Conservation (phyloP, 2,888 invertebrate species). For the Heteromurus nitidus region DNA sequence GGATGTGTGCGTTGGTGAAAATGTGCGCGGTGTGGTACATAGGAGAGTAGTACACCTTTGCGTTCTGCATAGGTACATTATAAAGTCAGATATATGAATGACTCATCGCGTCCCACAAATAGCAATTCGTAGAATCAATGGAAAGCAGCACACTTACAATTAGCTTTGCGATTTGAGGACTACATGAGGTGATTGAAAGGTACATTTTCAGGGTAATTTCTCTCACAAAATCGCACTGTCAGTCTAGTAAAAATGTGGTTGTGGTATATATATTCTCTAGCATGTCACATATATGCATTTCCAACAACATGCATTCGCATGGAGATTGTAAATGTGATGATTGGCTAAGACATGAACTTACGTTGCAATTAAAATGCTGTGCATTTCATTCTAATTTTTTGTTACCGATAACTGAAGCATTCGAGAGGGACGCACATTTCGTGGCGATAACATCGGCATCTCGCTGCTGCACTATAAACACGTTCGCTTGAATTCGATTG, state of each 20-base stretch:
- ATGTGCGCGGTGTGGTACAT: neutral
- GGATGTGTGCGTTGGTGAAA: neutral
- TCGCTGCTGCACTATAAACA: too few species aligned
- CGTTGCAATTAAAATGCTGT: neutral
- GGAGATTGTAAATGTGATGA: neutral
- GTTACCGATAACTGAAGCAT: neutral
- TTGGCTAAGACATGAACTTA: too few species aligned
- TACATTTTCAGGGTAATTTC: too few species aligned
- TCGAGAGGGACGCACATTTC: neutral
- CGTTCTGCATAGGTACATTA: neutral
- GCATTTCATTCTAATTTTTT: neutral
- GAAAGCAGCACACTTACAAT: constrained; percentile 42
- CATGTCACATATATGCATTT: neutral
- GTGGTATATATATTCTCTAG: too few species aligned
- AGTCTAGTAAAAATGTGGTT: too few species aligned
- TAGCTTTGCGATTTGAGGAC: neutral
- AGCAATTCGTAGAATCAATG: constrained; percentile 47
- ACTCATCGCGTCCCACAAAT: constrained; percentile 46
- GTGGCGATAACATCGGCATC: neutral
- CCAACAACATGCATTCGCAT: neutral
- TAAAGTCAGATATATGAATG: constrained; percentile 2
- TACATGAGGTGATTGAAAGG: neutral
- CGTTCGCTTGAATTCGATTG: too few species aligned
- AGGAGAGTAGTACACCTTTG: neutral
- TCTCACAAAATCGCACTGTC: too few species aligned